A percentile compares a stretch with the other conserved stretches of the same genome.
These are phyloP conservation scores for Alethe diademata DNA, from an alignment of 2,113 vertebrate genomes.

Conservation along the genomic window DNA sequence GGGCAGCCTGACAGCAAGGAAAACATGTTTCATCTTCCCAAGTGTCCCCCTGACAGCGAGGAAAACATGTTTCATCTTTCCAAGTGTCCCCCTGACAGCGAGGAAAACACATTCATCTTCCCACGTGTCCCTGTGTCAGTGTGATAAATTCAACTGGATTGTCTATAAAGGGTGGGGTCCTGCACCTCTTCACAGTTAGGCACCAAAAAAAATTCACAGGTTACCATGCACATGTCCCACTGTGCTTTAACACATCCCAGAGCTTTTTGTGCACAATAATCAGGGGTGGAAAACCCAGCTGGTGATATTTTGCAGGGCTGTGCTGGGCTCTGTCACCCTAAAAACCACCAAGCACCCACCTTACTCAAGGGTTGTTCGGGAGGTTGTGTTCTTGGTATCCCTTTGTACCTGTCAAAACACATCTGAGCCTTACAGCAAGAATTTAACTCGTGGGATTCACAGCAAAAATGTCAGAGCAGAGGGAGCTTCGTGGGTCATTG, in stretches of 20 bases:
- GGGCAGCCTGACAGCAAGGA: not conserved
- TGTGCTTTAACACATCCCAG: not conserved
- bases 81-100: too few relatives aligned
- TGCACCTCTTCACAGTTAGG: not conserved
- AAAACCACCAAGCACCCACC: conserved; percentile 45
- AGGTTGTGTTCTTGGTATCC: conserved; percentile 41
- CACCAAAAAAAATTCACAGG: not conserved
- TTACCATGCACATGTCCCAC: not conserved
- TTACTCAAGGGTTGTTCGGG: conserved; percentile 28
- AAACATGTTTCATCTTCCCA: not conserved
- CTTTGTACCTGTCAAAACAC: conserved; percentile 55
- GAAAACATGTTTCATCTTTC: too few relatives aligned
- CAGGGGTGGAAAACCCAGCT: not conserved
- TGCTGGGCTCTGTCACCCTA: not conserved
- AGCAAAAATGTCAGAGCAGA: not conserved
- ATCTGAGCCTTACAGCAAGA: conserved; percentile 41
- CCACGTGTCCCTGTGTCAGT: not conserved
- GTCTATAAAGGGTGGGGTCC: not conserved
- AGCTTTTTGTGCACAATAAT: not conserved
- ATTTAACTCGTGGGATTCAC: not conserved
- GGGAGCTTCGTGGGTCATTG: not conserved
- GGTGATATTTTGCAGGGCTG: not conserved
- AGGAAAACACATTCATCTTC: not conserved
- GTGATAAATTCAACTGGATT: not conserved
- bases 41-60: not conserved